Evolutionary conservation across 1,140 invertebrate species (phyloP), one percentile per base, ranked within the genome.

Genomic region (Lamellibrachia luymesi): DNA sequence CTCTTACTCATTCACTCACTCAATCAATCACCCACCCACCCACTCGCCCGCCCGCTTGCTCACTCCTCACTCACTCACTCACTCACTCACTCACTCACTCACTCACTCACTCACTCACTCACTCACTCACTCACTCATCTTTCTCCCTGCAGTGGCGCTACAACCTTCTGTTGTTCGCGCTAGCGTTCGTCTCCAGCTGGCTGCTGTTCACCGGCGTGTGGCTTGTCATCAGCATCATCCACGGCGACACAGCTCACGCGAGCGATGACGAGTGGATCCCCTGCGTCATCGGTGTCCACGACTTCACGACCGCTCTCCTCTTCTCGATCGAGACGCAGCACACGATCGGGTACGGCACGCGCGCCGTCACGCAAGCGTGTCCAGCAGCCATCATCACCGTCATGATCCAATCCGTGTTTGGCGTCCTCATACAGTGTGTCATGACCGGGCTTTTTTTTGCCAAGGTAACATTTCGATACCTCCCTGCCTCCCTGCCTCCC

Each of bases 321-420:
- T 96, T 96, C 93, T 94, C 95, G 13, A 95, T 96, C 89, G 96
- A 96, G 27, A 96, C 96, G 52, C 96, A 96, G 94, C 95, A 95
- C 17, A 96, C 96, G 2, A 96, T 96, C 51, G 96, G 96, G n/a
- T 96, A 96, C 92, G 96, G 96, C 17, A 93, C 94, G 50, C 97
- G 98, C 92, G 98, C 97, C 90, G 98, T 98, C 0, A 98, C 91
- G 49, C 49, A 64, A 2, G 56, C 92, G 4, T 94, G 94, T 92
- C 17, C 27, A 13, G n/a, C 64, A 2, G 93, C 90, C n/a, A 80
- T 94, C 80, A 89, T 94, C n/a, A 27, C 94, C 56, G 10, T 94
- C 4, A 94, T 94, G 92, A 10, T 93, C 17, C 94, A 94, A 90
- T 93, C 93, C 2, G 90, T 93, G 50, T 80, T 94, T 90, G 94